These are phyloP conservation scores for Spisula solida DNA, from an alignment of 2,888 invertebrate genomes.

Conservation along the genomic window DNA sequence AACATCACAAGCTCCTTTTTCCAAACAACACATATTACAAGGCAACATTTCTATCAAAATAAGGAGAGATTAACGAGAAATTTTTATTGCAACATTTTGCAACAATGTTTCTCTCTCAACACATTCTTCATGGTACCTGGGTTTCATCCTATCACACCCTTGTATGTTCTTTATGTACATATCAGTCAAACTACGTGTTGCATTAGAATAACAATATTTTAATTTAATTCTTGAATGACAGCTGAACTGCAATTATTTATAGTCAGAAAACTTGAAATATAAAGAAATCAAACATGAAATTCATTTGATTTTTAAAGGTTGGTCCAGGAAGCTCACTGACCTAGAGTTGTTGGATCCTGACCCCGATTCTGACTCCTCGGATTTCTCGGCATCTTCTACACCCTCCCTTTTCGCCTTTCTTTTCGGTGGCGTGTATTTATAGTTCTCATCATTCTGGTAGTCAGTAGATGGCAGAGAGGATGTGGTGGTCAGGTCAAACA, in stretches of 20 bases:
- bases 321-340: slow-evolving; percentile 28
- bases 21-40: not conserved
- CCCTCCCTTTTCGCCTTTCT: slow-evolving; percentile 64
- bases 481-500: slow-evolving; percentile 78
- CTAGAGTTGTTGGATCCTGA: slow-evolving; percentile 77
- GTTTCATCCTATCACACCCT: no score
- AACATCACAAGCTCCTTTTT: not conserved
- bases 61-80: not conserved
- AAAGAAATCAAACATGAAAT: no score
- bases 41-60: not conserved
- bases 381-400: slow-evolving; percentile 59
- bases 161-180: no score
- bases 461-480: slow-evolving; percentile 69
- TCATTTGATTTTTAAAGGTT: not conserved
- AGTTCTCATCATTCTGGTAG: slow-evolving; percentile 71
- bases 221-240: no score
- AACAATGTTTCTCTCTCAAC: no score
- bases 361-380: slow-evolving; percentile 73
- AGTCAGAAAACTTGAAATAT: no score
- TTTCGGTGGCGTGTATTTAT: slow-evolving; percentile 70
- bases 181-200: no score
- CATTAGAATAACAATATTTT: no score
- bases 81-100: no score
- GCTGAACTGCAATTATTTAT: no score
- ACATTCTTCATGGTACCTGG: no score